These are phyloP conservation scores for Ceuthmochares aereus DNA, from an alignment of 2,113 vertebrate species.

Conservation along the genomic window DNA sequence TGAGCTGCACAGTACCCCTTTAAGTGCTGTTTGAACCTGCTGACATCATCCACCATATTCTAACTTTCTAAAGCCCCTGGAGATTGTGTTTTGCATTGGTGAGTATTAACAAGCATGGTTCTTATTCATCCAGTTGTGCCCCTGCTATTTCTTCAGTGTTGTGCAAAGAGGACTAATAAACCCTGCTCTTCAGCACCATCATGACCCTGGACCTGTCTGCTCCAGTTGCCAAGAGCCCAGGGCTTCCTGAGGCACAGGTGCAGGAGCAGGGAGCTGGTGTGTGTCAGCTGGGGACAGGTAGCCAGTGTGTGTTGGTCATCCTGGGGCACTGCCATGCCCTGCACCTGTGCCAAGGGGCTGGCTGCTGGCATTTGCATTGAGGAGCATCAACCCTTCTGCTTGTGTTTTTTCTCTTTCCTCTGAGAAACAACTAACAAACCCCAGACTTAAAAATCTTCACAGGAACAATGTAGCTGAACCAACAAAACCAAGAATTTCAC, in stretches of 20 bases:
- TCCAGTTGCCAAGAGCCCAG: neutral
- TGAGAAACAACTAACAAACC: neutral
- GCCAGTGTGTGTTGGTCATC: neutral
- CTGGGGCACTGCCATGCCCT: accelerated
- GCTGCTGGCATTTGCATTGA: accelerated
- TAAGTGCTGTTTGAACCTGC: neutral
- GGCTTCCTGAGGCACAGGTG: neutral
- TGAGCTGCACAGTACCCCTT: neutral
- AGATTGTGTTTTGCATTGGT: neutral
- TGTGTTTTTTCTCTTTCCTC: neutral
- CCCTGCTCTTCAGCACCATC: neutral
- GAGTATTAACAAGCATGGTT: neutral
- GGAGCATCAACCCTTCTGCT: neutral
- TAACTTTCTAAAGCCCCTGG: neutral
- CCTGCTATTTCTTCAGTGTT: neutral
- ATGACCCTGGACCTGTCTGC: neutral
- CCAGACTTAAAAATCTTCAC: neutral
- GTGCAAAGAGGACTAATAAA: neutral
- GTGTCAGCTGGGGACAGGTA: neutral
- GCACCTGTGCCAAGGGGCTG: accelerated
- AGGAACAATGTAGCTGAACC: neutral
- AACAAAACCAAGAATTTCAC: neutral
- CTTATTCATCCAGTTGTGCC: neutral
- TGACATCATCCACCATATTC: neutral
- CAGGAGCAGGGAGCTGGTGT: neutral